Evolutionary conservation across 2,888 invertebrate species (phyloP).

Genomic region (Tetropium fuscum): DNA sequence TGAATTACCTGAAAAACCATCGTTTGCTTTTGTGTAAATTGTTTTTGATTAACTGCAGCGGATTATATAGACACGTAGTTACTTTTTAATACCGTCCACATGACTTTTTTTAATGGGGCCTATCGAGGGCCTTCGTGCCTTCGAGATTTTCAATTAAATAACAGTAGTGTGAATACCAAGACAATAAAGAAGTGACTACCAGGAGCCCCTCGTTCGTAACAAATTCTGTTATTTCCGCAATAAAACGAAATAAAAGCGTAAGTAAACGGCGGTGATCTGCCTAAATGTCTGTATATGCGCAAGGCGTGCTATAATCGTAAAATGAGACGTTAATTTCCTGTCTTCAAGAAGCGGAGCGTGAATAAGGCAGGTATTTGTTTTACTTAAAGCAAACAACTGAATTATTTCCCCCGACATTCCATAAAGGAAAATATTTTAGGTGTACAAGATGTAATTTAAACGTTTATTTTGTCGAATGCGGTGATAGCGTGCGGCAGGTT

Average conservation of each 20-base stretch:
- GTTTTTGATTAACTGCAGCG: too few species aligned
- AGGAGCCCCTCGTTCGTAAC: neutral
- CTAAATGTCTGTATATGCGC: constrained; percentile 5
- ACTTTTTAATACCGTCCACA: too few species aligned
- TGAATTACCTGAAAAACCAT: too few species aligned
- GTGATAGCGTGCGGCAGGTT: neutral
- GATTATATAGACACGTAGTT: too few species aligned
- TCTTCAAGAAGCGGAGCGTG: constrained; percentile 15
- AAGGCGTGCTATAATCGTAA: constrained; percentile 9
- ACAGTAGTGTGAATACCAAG: neutral
- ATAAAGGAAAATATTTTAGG: constrained; percentile 8
- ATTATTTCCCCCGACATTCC: constrained; percentile 9
- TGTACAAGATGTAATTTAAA: constrained; percentile 6
- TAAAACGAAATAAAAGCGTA: constrained; percentile 15
- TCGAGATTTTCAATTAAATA: neutral
- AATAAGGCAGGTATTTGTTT: constrained; percentile 18
- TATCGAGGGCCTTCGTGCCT: too few species aligned
- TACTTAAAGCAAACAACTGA: constrained; percentile 20
- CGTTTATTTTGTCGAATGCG: neutral
- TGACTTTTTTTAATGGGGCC: too few species aligned
- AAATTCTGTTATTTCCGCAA: constrained; percentile 9
- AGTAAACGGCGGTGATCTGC: constrained; percentile 23
- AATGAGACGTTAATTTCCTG: constrained; percentile 24
- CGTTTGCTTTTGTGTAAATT: too few species aligned
- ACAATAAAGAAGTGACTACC: neutral